Conservation (phyloP, 53 echinoderm and acorn worm genomes). For the Arbacia lixula region DNA sequence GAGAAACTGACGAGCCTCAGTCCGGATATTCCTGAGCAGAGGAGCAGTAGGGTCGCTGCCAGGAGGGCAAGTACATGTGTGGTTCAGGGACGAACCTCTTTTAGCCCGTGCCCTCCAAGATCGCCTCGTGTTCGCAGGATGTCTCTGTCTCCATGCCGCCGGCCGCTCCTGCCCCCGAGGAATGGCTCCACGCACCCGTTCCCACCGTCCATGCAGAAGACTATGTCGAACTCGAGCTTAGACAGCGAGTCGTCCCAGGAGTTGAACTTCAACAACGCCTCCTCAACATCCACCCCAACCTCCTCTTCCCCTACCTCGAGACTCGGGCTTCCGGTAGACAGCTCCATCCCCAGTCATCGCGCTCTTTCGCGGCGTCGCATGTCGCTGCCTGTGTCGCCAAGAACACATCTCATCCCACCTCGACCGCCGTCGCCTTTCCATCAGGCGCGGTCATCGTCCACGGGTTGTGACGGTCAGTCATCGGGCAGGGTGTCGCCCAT, state of each 20-base stretch:
- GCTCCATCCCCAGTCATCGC: no score
- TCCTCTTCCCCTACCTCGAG: background rate
- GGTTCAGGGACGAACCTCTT: background rate
- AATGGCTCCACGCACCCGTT: no score
- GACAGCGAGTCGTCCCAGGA: background rate
- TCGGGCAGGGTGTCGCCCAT: background rate
- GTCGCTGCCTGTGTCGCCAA: conserved; percentile 1
- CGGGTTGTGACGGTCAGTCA: background rate
- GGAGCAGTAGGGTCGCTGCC: background rate
- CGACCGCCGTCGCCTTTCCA: background rate
- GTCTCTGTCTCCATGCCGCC: conserved; percentile 35
- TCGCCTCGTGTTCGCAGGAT: background rate
- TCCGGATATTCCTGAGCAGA: no score
- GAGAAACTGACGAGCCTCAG: background rate
- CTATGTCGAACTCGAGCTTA: background rate
- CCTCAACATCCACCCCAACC: background rate
- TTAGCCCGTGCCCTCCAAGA: conserved; percentile 16
- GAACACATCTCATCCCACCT: background rate
- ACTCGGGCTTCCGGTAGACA: no score
- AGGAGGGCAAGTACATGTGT: background rate
- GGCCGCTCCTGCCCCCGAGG: background rate
- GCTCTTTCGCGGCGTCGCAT: conserved; percentile 14
- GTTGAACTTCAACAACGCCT: no score
- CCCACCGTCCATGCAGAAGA: background rate
- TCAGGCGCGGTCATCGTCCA: background rate